phyloP scores from a whole-genome alignment of 2,113 vertebrate species.

The Oenanthe melanoleuca region DNA sequence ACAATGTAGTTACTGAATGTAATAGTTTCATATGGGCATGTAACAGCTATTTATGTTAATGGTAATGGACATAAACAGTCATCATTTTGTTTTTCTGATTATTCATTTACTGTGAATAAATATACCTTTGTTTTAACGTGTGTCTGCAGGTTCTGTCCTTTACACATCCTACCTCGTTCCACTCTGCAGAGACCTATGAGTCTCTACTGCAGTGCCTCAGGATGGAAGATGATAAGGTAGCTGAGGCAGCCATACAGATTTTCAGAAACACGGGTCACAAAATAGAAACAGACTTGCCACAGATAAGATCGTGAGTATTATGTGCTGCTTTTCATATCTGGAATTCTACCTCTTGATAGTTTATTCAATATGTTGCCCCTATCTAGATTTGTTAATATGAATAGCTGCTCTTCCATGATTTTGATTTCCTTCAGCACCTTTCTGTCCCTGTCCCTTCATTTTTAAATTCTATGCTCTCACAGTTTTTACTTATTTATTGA shows the following conservation, averaged over 20 bases:
- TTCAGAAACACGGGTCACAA: constrained; percentile 99
- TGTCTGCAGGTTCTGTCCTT: constrained; percentile 91
- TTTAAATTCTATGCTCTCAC: background rate
- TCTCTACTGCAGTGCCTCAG: constrained; percentile 98
- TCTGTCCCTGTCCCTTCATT: background rate
- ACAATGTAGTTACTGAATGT: background rate
- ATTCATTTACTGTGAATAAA: background rate
- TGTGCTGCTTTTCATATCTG: background rate
- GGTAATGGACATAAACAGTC: background rate
- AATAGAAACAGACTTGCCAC: constrained; percentile 95
- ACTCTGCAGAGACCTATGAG: constrained; percentile 98
- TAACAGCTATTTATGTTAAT: background rate
- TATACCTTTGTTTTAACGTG: background rate
- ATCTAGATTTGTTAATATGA: background rate
- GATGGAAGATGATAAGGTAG: constrained; percentile 99
- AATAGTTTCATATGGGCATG: background rate
- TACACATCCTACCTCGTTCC: constrained; percentile 98
- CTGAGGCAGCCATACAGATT: constrained; percentile 98
- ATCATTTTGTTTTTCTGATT: background rate
- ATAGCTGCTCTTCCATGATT: background rate
- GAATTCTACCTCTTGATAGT: background rate
- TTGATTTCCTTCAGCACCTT: background rate
- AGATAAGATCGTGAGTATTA: constrained; percentile 93
- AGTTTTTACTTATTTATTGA: background rate
- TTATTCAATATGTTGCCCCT: background rate